Evolutionary conservation across 2,888 invertebrate species (phyloP), one percentile per base, ranked within the genome.

Genomic region (Hedychridium roseum): DNA sequence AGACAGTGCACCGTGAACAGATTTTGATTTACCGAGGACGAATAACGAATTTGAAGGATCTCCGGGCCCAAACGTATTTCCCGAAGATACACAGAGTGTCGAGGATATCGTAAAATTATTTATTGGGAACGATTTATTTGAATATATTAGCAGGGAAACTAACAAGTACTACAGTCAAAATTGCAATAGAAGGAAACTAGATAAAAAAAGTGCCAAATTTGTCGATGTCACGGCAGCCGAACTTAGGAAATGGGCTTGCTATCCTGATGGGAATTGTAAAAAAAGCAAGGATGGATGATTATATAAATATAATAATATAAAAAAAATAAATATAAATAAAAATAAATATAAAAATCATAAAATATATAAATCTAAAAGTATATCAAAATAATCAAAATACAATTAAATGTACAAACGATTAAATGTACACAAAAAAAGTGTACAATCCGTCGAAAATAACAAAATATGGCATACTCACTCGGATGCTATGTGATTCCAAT

Each of bases 391-490:
- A n/a, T n/a, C n/a, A n/a, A n/a, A n/a, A n/a, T n/a, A n/a, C n/a
- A n/a, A n/a, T n/a, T n/a, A n/a, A n/a, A n/a, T n/a, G n/a, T n/a
- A n/a, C n/a, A n/a, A 42, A 36, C 37, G 48, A 28, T 16, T 54
- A 2, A 43, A 47, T 26, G 43, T 50, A 9, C 9, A 5, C 23
- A 9, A 9, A 31, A 26, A 42, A 47, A 43, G 43, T 38, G 17
- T 54, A 50, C 17, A 45, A 45, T 14, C 41, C 50, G 6, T 20
- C 14, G 6, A 49, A 53, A 45, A 53, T 50, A 16, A 51, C 20
- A 1, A 54, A 51, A 47, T 51, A 50, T 20, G 54, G 46, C n/a
- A 42, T 54, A 27, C 45, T 46, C n/a, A 12, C 42, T 15, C 31
- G 46, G 7, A 50, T 43, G 46, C 9, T 43, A 12, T 49, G 44